phyloP scores from a whole-genome alignment of 2,113 vertebrate species.

The Psilopogon haemacephalus region DNA sequence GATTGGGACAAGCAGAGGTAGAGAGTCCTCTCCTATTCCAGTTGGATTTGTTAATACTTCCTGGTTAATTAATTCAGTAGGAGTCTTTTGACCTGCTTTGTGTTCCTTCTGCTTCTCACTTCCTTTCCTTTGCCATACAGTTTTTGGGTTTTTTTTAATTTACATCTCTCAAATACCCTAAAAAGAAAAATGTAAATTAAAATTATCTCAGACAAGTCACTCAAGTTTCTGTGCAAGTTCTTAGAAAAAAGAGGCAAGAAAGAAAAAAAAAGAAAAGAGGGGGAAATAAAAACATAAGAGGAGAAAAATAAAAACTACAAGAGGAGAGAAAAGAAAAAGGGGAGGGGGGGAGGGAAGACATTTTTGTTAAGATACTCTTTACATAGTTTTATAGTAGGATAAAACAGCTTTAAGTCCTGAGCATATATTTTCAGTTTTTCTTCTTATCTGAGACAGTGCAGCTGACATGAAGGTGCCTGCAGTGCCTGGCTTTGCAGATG shows the following conservation, averaged over 20 bases:
- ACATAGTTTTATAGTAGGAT: neutral
- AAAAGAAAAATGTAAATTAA: neutral
- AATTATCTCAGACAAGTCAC: neutral
- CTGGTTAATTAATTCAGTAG: neutral
- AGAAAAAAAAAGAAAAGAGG: no score
- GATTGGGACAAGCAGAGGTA: neutral
- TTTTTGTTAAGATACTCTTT: neutral
- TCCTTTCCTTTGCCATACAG: neutral
- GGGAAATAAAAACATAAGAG: no score
- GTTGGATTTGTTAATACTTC: neutral
- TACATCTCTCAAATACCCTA: neutral
- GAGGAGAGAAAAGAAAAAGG: no score
- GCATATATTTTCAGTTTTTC: neutral
- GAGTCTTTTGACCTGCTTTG: neutral
- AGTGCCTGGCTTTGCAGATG: neutral
- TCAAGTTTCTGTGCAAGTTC: neutral
- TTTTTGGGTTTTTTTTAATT: neutral
- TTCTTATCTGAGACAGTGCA: neutral
- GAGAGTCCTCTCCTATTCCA: neutral
- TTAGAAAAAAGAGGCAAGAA: neutral
- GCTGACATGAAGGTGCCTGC: neutral
- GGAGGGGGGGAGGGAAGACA: neutral
- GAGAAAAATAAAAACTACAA: no score
- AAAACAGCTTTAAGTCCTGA: neutral
- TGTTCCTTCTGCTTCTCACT: neutral